phyloP scores from a whole-genome alignment of 2,888 invertebrate genomes.

The Ceriagrion tenellum region DNA sequence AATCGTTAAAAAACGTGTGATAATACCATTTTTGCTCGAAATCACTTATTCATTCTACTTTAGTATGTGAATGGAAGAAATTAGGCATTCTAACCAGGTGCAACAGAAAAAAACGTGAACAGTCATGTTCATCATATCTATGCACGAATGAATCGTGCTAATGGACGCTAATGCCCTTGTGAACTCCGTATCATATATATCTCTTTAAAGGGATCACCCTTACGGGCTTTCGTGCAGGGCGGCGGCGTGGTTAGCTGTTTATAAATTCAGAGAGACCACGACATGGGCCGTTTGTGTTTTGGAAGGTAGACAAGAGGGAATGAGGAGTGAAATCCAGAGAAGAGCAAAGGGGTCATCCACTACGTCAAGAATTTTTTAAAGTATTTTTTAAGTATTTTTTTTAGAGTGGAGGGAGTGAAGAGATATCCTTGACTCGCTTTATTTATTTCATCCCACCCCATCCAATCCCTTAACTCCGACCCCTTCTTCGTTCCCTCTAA shows the following conservation, averaged over 20 bases:
- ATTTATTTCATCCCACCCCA: not conserved
- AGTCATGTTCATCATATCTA: no score
- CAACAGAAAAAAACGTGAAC: no score
- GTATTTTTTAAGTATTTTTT: no score
- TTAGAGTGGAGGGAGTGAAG: not conserved
- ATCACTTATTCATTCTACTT: no score
- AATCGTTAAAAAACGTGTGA: no score
- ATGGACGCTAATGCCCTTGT: not conserved
- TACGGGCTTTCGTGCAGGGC: not conserved
- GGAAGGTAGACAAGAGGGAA: not conserved
- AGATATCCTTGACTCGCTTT: not conserved
- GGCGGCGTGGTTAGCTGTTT: not conserved
- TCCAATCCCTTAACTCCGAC: not conserved
- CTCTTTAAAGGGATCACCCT: not conserved
- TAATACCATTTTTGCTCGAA: no score
- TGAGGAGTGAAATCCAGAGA: not conserved
- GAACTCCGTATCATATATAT: not conserved
- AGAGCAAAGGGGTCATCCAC: not conserved
- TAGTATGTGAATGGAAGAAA: no score
- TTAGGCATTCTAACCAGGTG: no score
- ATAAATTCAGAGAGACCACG: not conserved
- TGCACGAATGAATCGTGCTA: not conserved
- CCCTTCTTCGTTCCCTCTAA: not conserved
- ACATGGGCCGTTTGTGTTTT: not conserved
- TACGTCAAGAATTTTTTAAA: not conserved